phyloP scores from a whole-genome alignment of 2,113 vertebrate genomes.

The Lophotis ruficrista region DNA sequence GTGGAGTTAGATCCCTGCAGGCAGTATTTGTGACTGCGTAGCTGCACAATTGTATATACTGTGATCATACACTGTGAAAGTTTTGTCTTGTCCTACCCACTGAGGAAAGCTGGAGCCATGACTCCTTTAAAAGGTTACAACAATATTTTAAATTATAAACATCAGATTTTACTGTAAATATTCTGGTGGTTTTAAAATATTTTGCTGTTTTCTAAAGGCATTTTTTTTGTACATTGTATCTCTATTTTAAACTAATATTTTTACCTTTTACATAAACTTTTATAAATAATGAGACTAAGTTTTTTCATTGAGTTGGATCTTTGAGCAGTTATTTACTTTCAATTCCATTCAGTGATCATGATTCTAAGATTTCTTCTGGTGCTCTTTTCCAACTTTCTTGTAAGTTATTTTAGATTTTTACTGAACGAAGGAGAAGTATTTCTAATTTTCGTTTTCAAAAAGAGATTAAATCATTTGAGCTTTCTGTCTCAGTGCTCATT shows the following conservation, averaged over 20 bases:
- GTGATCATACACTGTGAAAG: not conserved
- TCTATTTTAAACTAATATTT: not conserved
- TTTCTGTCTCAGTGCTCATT: not conserved
- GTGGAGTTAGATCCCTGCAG: not conserved
- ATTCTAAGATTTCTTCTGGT: not conserved
- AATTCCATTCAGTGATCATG: not conserved
- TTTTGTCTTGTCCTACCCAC: not conserved
- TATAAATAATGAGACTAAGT: not conserved
- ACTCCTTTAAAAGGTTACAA: not conserved
- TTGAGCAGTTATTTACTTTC: not conserved
- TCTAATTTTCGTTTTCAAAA: not conserved
- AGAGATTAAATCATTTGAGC: not conserved
- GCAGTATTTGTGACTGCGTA: not conserved
- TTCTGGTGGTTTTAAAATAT: not conserved
- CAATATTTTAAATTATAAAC: not conserved
- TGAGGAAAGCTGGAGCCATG: not conserved
- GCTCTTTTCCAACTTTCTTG: not conserved
- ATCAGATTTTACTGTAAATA: not conserved
- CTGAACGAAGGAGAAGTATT: not conserved
- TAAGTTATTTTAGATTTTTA: not conserved
- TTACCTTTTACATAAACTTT: not conserved
- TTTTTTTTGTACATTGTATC: not conserved
- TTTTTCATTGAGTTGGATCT: not conserved
- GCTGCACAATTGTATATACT: not conserved
- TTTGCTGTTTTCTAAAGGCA: not conserved